Conservation (phyloP, 2,113 vertebrate species). For the Carlito syrichta region DNA sequence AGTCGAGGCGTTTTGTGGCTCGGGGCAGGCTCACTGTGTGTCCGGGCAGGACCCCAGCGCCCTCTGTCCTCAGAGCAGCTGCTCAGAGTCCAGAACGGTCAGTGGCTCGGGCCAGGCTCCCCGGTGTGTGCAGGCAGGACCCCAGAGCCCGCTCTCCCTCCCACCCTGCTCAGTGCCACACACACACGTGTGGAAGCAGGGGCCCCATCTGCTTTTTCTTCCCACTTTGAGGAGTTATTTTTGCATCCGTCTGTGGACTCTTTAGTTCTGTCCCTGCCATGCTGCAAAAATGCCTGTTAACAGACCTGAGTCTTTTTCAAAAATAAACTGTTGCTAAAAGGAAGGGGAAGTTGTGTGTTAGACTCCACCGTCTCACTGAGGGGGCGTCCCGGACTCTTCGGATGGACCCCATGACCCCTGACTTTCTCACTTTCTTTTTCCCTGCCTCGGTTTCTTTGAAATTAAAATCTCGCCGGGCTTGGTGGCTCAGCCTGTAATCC, state of each 20-base stretch:
- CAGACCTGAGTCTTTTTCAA: neutral
- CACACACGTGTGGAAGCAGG: no score
- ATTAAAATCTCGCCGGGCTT: no score
- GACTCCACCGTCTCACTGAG: neutral
- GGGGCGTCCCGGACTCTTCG: neutral
- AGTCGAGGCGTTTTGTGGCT: no score
- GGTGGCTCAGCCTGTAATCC: no score
- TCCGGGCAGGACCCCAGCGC: no score
- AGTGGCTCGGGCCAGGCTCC: neutral
- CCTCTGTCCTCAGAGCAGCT: neutral
- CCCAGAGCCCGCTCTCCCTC: neutral
- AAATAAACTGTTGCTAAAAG: neutral
- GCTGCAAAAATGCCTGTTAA: neutral
- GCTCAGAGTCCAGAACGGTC: no score
- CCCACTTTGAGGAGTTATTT: slow-evolving; percentile 58
- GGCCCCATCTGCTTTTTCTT: slow-evolving; percentile 20
- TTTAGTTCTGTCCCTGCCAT: slow-evolving; percentile 1
- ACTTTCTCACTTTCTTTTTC: neutral
- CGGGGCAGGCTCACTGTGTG: no score
- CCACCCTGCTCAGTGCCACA: slow-evolving; percentile 23
- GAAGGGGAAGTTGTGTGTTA: neutral
- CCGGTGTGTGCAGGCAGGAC: neutral
- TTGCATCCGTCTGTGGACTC: neutral
- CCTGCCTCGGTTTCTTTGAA: neutral
- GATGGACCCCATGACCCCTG: neutral